phyloP scores from a whole-genome alignment of 2,797 vertebrate genomes.

The Xenopus petersii region DNA sequence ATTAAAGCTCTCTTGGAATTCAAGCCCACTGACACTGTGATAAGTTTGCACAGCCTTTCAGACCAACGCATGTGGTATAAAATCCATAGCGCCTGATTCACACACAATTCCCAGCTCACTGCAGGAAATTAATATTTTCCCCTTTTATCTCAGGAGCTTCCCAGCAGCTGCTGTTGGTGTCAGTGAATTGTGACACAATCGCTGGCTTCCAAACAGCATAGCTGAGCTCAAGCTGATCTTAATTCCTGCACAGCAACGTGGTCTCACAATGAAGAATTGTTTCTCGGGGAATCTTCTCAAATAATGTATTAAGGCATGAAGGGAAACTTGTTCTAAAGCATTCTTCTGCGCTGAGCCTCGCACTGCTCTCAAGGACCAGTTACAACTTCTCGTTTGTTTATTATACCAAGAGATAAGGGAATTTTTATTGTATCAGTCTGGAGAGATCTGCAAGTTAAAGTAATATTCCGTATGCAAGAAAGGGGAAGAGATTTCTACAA shows the following conservation, averaged over 20 bases:
- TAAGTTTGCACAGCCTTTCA: constrained; percentile 46
- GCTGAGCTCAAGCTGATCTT: constrained; percentile 15
- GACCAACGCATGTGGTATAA: constrained; percentile 38
- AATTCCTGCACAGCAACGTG: constrained; percentile 12
- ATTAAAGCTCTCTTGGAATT: constrained; percentile 43
- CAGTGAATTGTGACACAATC: constrained; percentile 12
- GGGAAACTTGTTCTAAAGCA: neutral
- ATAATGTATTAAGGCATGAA: constrained; percentile 19
- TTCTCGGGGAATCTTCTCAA: constrained; percentile 25
- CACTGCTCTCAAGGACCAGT: neutral
- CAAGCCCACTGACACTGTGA: constrained; percentile 37
- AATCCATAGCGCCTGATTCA: constrained; percentile 31
- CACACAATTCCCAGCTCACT: constrained; percentile 34
- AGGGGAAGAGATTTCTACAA: too few relatives aligned
- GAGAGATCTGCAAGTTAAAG: too few relatives aligned
- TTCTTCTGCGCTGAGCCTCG: neutral
- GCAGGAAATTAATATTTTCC: constrained; percentile 45
- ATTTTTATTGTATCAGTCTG: too few relatives aligned
- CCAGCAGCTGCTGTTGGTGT: constrained; percentile 42
- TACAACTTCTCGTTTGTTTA: too few relatives aligned
- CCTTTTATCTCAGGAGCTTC: constrained; percentile 23
- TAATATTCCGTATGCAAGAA: too few relatives aligned
- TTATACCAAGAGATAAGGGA: too few relatives aligned
- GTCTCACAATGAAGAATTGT: neutral
- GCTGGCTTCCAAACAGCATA: neutral